Conservation (phyloP, 2,797 vertebrate genomes). For the Bradypodion ventrale region DNA sequence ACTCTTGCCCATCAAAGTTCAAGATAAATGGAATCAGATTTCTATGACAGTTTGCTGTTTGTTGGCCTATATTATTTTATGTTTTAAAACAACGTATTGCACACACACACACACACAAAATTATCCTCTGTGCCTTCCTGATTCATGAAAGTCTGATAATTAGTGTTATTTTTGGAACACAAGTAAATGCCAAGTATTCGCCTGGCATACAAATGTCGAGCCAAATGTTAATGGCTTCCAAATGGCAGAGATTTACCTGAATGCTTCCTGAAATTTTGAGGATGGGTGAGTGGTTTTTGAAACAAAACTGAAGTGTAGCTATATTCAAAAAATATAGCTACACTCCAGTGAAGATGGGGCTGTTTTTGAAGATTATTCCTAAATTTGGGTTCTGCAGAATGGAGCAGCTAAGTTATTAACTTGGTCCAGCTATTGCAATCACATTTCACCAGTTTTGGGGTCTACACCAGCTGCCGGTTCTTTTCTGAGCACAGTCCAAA, state of each 20-base stretch:
- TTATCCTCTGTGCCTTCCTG: conserved; percentile 44
- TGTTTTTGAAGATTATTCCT: neutral
- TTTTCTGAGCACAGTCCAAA: neutral
- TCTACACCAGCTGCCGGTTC: neutral
- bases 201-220: conserved; percentile 27
- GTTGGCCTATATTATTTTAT: conserved; percentile 16
- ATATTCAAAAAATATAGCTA: no score
- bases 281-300: neutral
- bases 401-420: neutral
- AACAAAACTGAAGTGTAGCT: neutral
- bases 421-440: neutral
- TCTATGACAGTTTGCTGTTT: conserved; percentile 43
- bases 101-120: no score
- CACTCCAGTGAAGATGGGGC: neutral
- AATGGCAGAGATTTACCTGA: neutral
- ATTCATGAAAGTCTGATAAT: conserved; percentile 32
- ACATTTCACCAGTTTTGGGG: neutral
- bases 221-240: conserved; percentile 42
- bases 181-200: conserved; percentile 48
- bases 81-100: conserved; percentile 50
- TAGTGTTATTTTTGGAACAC: conserved; percentile 49
- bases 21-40: conserved; percentile 48
- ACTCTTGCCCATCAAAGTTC: conserved; percentile 31
- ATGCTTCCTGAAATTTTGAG: conserved; percentile 14
- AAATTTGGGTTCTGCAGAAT: neutral